phyloP scores from a whole-genome alignment of 2,113 vertebrate species.

The Fregata magnificens region DNA sequence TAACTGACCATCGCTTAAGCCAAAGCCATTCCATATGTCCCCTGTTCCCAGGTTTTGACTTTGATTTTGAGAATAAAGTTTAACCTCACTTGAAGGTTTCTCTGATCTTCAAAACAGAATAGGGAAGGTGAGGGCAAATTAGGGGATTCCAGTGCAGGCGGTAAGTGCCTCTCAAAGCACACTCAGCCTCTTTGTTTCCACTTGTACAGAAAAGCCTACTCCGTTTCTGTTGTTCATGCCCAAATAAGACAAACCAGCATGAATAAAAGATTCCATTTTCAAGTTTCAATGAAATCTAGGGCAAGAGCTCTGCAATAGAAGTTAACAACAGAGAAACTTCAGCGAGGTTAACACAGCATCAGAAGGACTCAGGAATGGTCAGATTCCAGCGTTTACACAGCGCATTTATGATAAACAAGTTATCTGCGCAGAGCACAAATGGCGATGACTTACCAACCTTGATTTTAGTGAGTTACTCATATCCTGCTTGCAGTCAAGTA shows the following conservation, averaged over 20 bases:
- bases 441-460: neutral
- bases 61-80: neutral
- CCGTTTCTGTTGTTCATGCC: neutral
- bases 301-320: neutral
- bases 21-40: neutral
- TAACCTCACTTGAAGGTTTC: neutral
- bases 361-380: neutral
- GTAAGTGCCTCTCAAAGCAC: neutral
- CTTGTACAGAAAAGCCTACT: neutral
- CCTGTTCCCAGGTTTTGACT: neutral
- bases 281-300: neutral
- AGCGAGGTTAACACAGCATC: neutral
- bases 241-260: neutral
- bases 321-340: neutral
- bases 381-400: neutral
- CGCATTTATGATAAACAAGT: neutral
- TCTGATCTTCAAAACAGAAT: neutral
- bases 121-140: neutral
- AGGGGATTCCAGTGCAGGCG: neutral
- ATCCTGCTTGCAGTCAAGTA: neutral
- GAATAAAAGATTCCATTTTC: neutral
- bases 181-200: neutral
- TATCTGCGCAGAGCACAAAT: neutral
- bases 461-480: neutral
- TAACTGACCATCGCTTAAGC: neutral